Evolutionary conservation across 92 coral and sea anemone species (phyloP).

Genomic region (Muricea muricata): DNA sequence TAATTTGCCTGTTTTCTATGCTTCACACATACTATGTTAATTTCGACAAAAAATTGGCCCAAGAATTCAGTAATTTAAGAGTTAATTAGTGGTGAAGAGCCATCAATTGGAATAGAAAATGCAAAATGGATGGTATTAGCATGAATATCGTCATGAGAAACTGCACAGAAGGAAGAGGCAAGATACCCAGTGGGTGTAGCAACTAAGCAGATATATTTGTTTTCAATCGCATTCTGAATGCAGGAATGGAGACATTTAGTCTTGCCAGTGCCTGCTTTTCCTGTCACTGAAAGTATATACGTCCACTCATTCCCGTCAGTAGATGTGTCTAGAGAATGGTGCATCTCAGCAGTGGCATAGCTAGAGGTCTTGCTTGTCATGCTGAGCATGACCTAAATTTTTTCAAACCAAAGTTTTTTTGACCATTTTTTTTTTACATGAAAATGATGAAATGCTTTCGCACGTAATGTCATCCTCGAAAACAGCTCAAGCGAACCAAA

Average conservation of each 20-base stretch:
- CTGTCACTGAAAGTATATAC: slow-evolving; percentile 18
- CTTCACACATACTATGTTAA: no score
- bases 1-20: no score
- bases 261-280: slow-evolving; percentile 65
- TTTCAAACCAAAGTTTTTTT: no score
- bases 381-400: no score
- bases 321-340: neutral
- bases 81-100: neutral
- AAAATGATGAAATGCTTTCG: no score
- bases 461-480: no score
- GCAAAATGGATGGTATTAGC: slow-evolving; percentile 26
- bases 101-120: slow-evolving; percentile 29
- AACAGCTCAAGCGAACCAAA: no score
- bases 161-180: neutral
- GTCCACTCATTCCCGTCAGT: slow-evolving; percentile 38
- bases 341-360: no score
- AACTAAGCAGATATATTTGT: neutral
- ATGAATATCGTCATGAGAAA: neutral
- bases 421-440: no score
- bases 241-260: slow-evolving; percentile 7
- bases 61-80: neutral
- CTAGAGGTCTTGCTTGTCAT: no score
- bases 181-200: slow-evolving; percentile 40
- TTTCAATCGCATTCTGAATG: neutral
- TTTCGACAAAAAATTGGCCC: no score